These are phyloP conservation scores for Formica aserva DNA, from an alignment of 2,888 invertebrate genomes.

Conservation along the genomic window DNA sequence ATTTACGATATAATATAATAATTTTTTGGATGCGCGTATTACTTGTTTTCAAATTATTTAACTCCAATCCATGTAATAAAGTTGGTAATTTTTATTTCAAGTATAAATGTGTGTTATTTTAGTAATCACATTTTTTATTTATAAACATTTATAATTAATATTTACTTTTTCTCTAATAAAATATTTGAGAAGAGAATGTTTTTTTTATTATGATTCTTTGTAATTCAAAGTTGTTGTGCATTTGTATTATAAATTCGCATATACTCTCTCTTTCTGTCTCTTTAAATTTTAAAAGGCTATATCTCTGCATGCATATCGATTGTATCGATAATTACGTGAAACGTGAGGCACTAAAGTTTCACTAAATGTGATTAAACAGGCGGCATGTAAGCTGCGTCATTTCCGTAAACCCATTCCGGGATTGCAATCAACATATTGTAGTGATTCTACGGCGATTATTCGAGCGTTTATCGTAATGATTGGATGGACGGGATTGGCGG, in stretches of 20 bases:
- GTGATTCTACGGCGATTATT: constrained; percentile 46
- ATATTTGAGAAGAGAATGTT: background rate
- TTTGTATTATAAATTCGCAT: background rate
- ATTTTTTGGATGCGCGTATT: no score
- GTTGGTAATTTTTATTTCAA: background rate
- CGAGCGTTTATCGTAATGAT: constrained; percentile 54
- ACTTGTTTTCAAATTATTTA: background rate
- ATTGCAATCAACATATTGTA: constrained; percentile 51
- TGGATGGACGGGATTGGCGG: constrained; percentile 43
- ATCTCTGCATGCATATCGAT: constrained; percentile 11
- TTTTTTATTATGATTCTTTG: background rate
- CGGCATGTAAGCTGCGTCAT: constrained; percentile 53
- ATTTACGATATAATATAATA: background rate
- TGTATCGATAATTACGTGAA: constrained; percentile 31
- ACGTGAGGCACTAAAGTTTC: constrained; percentile 38
- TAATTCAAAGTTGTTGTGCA: background rate
- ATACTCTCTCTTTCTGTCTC: background rate
- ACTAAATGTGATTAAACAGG: constrained; percentile 47
- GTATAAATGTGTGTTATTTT: background rate
- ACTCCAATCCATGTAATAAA: background rate
- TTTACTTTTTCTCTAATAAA: background rate
- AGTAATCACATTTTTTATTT: background rate
- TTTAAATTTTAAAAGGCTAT: background rate
- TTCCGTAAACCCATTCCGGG: constrained; percentile 47
- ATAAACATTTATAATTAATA: background rate